A percentile compares a stretch with the other conserved stretches of the same genome.
These are phyloP conservation scores for Lycodopsis pacificus DNA, from an alignment of 2,797 vertebrate species.

Conservation along the genomic window DNA sequence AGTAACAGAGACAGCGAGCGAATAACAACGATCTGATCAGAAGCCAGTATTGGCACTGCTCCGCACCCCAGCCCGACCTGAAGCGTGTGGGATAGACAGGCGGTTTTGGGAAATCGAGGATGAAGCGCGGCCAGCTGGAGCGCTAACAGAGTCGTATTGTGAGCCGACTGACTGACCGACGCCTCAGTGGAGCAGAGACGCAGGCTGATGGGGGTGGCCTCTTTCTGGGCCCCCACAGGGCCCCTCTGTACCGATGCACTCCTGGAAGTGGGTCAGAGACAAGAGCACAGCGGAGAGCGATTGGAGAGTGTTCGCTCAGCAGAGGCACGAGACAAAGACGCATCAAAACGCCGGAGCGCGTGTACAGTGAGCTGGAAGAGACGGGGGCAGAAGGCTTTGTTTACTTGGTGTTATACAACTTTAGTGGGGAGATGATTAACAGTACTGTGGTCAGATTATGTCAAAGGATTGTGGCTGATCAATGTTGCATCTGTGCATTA, in stretches of 20 bases:
- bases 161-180: slow-evolving; percentile 68
- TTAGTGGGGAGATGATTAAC: slow-evolving; percentile 18
- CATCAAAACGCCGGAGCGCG: slow-evolving; percentile 43
- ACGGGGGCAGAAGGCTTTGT: slow-evolving; percentile 25
- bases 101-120: slow-evolving; percentile 53
- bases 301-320: slow-evolving; percentile 34
- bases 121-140: slow-evolving; percentile 73
- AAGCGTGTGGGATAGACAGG: slow-evolving; percentile 57
- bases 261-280: slow-evolving; percentile 80
- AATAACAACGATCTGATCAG: slow-evolving; percentile 59
- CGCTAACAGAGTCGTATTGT: slow-evolving; percentile 77
- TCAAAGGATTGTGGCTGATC: slow-evolving; percentile 1
- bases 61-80: slow-evolving; percentile 49
- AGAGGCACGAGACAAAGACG: slow-evolving; percentile 54
- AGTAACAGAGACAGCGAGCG: slow-evolving; percentile 42
- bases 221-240: slow-evolving; percentile 72
- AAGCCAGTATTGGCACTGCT: slow-evolving; percentile 56
- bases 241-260: slow-evolving; percentile 59
- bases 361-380: slow-evolving; percentile 48
- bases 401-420: slow-evolving; percentile 27
- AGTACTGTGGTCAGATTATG: slow-evolving; percentile 3
- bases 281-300: slow-evolving; percentile 52
- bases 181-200: slow-evolving; percentile 64
- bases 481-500: not conserved
- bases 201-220: slow-evolving; percentile 71